Base-by-base conservation (phyloP, 64 coral and sea anemone genomes). In the Porites australiensis region DNA sequence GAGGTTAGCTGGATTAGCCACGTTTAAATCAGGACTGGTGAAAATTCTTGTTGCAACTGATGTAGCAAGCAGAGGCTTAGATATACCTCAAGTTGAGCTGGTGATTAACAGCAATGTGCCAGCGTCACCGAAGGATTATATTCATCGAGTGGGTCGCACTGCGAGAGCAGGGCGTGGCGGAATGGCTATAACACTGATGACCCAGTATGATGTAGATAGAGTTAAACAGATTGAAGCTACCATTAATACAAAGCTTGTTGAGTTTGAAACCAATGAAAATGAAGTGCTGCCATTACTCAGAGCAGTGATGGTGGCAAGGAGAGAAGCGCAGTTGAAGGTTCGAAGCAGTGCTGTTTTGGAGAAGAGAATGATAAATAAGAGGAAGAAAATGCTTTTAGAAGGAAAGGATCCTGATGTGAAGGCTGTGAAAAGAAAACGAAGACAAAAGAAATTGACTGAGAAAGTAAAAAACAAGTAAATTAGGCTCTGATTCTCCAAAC, bases 1-100 rank as follows among this genome's bases (percentile, higher is more conserved):
- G 54, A 81, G 98, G 58, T 84, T 96, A 0, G 82, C 98, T 73
- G 91, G 94, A 44, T 47, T 99, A 58, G 94, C 98, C 9, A 92
- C 93, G 65, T 99, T 99, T 47, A 99, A 99, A 69, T 95, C 98
- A 70, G 98, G 94, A 20, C 90, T 89, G 53, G 74, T 95, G 37
- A 99, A 96, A 51, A 96, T 99, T 65, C 75, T 99, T 65, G 98
- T 99, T 3, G 94, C 98, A 37, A 99, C 98, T 45, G 98, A 99
- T 89, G 94, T 99, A 70, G 98, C 98, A 6, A 99, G 98, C 45
- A 58, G 98, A 43, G 98, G 98, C 14, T 63, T 99, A 16, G 98
- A 99, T 78, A 99, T 99, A 14, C 98, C 98, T 58, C 83, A 96
- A 60, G 98, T 99, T 45, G 94, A 99, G 37, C 94, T 99, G 57